Conservation (phyloP, 2,113 vertebrate genomes). For the Acrocephalus arundinaceus region DNA sequence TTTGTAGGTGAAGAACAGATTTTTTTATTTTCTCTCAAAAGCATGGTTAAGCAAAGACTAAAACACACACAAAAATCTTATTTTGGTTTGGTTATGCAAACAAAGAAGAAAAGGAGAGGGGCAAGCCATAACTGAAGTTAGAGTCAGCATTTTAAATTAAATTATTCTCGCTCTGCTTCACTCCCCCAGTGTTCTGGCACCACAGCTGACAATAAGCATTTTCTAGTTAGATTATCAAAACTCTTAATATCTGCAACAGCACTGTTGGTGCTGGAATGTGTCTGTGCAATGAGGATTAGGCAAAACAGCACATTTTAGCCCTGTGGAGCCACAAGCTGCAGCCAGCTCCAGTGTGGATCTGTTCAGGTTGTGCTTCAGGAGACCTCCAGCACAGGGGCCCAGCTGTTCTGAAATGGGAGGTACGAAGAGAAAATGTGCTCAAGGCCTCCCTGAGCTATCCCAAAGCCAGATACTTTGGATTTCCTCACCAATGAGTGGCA, state of each 20-base stretch:
- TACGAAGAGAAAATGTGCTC: neutral
- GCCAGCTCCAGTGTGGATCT: neutral
- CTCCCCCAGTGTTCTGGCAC: neutral
- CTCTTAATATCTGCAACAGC: neutral
- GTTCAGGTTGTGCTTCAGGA: neutral
- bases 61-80: neutral
- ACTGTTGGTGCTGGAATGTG: neutral
- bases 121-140: neutral
- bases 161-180: neutral
- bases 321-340: neutral
- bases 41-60: neutral
- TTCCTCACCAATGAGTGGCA: rapidly evolving
- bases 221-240: neutral
- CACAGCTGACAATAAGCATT: neutral
- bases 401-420: neutral
- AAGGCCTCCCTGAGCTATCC: neutral
- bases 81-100: neutral
- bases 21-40: neutral
- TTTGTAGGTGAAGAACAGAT: neutral
- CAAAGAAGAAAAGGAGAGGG: neutral
- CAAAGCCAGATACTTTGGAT: neutral
- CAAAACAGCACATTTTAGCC: neutral
- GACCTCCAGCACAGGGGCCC: rapidly evolving
- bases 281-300: neutral
- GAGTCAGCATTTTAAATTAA: neutral